These are phyloP conservation scores for Bambusicola thoracicus DNA, from an alignment of 2,113 vertebrate genomes.

Conservation along the genomic window DNA sequence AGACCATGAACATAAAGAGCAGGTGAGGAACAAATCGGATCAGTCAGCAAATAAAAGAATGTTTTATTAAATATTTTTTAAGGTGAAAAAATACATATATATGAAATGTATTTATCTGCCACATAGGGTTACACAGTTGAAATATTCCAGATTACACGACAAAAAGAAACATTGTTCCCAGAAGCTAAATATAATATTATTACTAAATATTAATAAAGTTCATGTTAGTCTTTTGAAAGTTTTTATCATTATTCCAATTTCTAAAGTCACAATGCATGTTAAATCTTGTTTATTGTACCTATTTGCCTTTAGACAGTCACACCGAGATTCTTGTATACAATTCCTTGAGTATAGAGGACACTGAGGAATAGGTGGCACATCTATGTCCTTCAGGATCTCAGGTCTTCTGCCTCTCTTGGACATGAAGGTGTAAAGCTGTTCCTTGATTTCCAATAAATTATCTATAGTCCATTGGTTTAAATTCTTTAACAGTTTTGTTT, in stretches of 20 bases:
- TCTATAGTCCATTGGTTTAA: neutral
- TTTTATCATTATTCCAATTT: slow-evolving; percentile 31
- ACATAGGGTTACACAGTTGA: neutral
- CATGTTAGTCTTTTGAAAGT: neutral
- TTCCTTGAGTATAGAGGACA: slow-evolving; percentile 31
- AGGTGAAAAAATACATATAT: neutral
- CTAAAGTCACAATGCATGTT: slow-evolving; percentile 40
- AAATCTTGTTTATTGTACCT: slow-evolving; percentile 58
- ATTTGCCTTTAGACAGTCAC: slow-evolving; percentile 41
- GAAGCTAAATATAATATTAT: neutral
- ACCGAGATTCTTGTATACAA: neutral
- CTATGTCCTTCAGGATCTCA: neutral
- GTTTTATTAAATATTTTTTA: neutral
- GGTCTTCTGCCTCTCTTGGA: slow-evolving; percentile 23
- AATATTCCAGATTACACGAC: neutral
- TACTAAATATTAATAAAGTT: neutral
- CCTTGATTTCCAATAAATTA: neutral
- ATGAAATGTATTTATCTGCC: neutral
- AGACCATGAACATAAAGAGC: neutral
- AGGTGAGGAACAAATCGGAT: neutral
- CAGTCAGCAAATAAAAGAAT: neutral
- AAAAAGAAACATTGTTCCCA: neutral
- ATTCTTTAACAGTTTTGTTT: neutral
- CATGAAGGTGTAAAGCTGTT: neutral
- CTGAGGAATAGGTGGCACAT: slow-evolving; percentile 27